These are phyloP conservation scores for Glossophaga mutica DNA, from an alignment of 2,797 vertebrate genomes.

Conservation along the genomic window DNA sequence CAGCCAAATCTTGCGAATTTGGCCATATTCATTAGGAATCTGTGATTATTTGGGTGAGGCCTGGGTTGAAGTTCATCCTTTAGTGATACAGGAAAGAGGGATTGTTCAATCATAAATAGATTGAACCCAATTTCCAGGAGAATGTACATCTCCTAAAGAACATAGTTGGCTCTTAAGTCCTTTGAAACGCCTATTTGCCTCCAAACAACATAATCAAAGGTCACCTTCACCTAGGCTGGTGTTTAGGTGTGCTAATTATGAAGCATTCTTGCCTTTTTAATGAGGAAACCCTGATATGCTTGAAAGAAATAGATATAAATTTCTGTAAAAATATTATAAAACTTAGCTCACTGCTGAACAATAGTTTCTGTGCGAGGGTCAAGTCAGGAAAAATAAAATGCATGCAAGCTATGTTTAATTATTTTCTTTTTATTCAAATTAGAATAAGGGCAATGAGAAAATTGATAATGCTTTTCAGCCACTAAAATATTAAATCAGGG, in stretches of 20 bases:
- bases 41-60: background rate
- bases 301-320: constrained; percentile 23
- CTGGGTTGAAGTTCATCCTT: background rate
- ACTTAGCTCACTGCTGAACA: background rate
- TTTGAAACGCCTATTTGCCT: background rate
- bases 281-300: background rate
- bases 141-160: background rate
- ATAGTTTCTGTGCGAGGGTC: background rate
- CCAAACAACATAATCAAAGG: background rate
- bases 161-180: background rate
- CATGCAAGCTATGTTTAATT: background rate
- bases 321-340: background rate
- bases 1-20: constrained; percentile 35
- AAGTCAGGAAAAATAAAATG: constrained; percentile 12
- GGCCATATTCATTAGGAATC: background rate
- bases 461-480: background rate
- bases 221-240: background rate
- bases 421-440: constrained; percentile 12
- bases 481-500: background rate
- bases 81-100: background rate
- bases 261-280: constrained; percentile 24
- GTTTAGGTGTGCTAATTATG: constrained; percentile 9
- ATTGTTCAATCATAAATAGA: background rate
- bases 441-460: constrained; percentile 14
- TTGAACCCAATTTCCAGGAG: background rate